These are phyloP conservation scores for Cyanoramphus novaezelandiae DNA, from an alignment of 2,113 vertebrate genomes.

Conservation along the genomic window DNA sequence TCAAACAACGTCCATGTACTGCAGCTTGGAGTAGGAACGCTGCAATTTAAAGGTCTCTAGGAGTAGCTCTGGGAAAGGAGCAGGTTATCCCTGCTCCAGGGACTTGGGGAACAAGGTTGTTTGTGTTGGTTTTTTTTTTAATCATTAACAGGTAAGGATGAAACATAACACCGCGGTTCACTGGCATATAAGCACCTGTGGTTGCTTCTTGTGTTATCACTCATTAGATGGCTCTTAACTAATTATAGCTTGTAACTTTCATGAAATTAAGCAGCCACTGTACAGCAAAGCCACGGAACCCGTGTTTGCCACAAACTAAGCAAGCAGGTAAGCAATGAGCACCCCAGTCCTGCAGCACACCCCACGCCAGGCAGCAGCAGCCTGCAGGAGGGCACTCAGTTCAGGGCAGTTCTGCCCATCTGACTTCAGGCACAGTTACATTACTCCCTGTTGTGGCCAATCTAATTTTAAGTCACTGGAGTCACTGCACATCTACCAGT, in stretches of 20 bases:
- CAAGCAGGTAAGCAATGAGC: background rate
- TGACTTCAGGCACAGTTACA: background rate
- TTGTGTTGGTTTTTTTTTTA: background rate
- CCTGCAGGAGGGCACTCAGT: background rate
- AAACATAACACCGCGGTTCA: background rate
- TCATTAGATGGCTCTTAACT: background rate
- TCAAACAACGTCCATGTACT: accelerated
- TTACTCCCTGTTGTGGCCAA: background rate
- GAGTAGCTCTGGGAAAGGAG: background rate
- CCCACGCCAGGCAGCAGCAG: background rate
- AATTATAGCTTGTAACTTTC: background rate
- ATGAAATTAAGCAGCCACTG: background rate
- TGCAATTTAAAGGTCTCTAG: background rate
- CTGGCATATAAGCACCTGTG: background rate
- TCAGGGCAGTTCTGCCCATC: background rate
- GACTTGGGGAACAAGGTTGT: background rate
- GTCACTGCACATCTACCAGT: background rate
- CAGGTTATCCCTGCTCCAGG: background rate
- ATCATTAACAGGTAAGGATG: background rate
- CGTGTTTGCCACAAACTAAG: accelerated
- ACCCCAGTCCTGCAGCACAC: background rate
- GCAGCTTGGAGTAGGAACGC: background rate
- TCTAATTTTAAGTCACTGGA: conserved; percentile 18
- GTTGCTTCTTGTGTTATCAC: background rate
- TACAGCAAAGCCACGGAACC: background rate